phyloP scores from a whole-genome alignment of 2,113 vertebrate genomes.

The Mustelus asterias region DNA sequence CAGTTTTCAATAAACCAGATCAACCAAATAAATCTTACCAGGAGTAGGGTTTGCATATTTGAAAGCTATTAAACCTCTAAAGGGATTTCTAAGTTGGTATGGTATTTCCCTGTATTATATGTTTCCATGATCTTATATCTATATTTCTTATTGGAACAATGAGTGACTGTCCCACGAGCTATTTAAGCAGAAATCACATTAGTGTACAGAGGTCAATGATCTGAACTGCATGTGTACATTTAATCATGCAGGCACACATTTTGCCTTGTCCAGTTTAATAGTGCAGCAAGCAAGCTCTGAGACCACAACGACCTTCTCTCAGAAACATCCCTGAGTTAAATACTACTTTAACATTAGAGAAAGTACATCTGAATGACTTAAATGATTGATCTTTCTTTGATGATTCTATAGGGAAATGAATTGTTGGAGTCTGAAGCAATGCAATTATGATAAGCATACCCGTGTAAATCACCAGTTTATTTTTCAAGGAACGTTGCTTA shows the following conservation, averaged over 20 bases:
- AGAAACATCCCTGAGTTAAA: not conserved
- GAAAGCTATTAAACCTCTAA: not conserved
- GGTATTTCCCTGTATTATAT: not conserved
- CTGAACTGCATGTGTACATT: not conserved
- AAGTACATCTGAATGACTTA: not conserved
- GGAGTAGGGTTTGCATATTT: not conserved
- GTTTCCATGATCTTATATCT: constrained; percentile 14
- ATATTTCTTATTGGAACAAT: not conserved
- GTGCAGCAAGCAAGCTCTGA: not conserved
- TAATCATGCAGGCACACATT: not conserved
- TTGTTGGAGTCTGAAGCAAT: not conserved
- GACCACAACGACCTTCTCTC: not conserved
- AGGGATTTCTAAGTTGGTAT: not conserved
- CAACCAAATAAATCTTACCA: not conserved
- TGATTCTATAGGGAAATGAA: not conserved
- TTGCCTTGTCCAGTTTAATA: not conserved
- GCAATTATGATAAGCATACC: no score
- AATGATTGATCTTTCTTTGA: not conserved
- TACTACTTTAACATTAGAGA: not conserved
- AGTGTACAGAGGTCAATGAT: not conserved
- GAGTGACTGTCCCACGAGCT: not conserved
- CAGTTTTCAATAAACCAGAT: not conserved
- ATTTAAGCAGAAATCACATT: not conserved
- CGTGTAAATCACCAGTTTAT: not conserved
- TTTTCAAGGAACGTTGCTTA: not conserved